A percentile compares a stretch with the other conserved stretches of the same genome.
These are phyloP conservation scores for Patagioenas fasciata DNA, from an alignment of 2,113 vertebrate species.

Conservation along the genomic window DNA sequence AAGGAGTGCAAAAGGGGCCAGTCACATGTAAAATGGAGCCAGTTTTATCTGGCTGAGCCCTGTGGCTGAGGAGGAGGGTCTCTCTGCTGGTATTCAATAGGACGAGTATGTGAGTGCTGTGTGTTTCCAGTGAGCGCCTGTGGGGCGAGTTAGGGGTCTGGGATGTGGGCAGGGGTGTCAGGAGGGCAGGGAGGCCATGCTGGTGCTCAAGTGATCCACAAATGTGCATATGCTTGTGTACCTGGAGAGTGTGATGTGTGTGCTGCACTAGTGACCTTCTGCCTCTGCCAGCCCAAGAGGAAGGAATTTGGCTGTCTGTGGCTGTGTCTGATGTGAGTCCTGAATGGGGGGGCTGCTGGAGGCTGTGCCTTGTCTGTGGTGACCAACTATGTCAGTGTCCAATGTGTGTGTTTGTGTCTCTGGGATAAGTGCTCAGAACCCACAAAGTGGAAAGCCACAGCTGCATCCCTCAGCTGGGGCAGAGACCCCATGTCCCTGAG, in stretches of 20 bases:
- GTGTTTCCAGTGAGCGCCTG: accelerated
- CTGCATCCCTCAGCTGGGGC: accelerated
- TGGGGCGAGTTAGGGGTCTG: accelerated
- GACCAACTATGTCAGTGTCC: too few species aligned
- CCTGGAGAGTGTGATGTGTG: too few species aligned
- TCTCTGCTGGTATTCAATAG: background rate
- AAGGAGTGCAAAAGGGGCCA: background rate
- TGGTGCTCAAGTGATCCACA: accelerated
- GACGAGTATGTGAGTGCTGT: background rate
- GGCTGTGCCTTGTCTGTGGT: too few species aligned
- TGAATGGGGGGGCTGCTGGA: too few species aligned
- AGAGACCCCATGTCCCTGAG: accelerated
- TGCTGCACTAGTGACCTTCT: background rate
- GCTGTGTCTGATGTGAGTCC: too few species aligned
- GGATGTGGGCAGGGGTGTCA: accelerated
- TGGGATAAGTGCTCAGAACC: background rate
- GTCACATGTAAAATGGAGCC: background rate
- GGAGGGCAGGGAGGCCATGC: accelerated
- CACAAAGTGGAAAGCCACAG: background rate
- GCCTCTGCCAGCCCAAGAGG: background rate
- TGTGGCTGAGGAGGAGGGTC: accelerated
- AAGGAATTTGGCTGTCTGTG: too few species aligned
- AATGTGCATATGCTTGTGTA: background rate
- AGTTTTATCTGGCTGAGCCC: background rate
- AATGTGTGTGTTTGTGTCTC: background rate